These are phyloP conservation scores for Calliphora vicina DNA, from an alignment of 1,140 invertebrate species.

Conservation along the genomic window DNA sequence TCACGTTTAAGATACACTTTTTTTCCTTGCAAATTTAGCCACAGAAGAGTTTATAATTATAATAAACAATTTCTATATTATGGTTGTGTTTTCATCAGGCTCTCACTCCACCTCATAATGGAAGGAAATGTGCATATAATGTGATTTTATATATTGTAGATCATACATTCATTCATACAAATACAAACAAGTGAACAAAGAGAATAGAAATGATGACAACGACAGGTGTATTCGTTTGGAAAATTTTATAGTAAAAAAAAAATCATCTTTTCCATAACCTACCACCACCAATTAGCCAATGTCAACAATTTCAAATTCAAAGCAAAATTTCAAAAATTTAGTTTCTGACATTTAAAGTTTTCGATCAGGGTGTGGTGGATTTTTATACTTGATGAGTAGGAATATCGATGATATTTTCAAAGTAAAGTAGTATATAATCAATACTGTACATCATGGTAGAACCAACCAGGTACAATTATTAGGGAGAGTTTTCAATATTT, in stretches of 20 bases:
- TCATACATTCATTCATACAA: background rate
- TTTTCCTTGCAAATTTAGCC: background rate
- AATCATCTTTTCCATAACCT: no score
- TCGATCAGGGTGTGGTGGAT: no score
- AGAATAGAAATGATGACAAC: constrained; percentile 24
- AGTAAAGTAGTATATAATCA: no score
- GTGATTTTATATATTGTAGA: background rate
- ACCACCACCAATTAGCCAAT: no score
- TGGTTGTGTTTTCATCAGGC: background rate
- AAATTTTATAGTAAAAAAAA: background rate
- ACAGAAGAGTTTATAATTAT: background rate
- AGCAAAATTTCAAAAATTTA: no score
- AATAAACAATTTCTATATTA: background rate
- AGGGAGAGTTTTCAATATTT: no score
- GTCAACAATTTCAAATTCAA: no score
- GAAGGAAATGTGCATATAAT: background rate
- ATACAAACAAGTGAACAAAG: background rate
- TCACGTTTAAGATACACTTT: constrained; percentile 21
- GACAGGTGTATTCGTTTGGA: constrained; percentile 30
- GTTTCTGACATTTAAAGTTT: no score
- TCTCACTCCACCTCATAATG: background rate
- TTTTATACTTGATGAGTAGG: no score
- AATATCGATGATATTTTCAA: no score
- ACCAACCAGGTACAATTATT: no score
- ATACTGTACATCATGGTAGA: no score